phyloP scores from a whole-genome alignment of 1,140 invertebrate species.

The Orius insidiosus region DNA sequence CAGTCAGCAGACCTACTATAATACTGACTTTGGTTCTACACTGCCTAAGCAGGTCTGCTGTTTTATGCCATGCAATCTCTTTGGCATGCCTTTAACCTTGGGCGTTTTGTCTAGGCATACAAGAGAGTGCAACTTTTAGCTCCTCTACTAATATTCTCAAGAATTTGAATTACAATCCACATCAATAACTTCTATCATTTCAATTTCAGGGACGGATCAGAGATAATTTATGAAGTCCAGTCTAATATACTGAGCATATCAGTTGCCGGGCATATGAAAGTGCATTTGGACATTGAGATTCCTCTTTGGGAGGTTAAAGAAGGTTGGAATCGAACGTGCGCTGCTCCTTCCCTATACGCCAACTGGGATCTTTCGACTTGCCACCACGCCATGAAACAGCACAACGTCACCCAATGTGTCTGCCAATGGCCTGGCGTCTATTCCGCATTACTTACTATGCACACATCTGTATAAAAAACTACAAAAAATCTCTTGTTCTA shows the following conservation, averaged over 20 bases:
- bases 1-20: no score
- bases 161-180: not conserved
- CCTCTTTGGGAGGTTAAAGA: not conserved
- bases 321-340: conserved; percentile 17
- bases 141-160: not conserved
- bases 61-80: no score
- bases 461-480: conserved; percentile 5
- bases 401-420: conserved; percentile 12
- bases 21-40: no score
- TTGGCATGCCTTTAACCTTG: no score
- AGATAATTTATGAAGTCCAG: conserved; percentile 44
- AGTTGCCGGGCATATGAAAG: conserved; percentile 10
- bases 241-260: conserved; percentile 27
- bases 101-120: no score
- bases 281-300: conserved; percentile 4
- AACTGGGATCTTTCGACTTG: conserved; percentile 16
- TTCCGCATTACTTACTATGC: conserved; percentile 14
- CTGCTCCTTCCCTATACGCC: conserved; percentile 2
- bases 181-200: no score
- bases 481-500: no score
- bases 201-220: conserved; percentile 26
- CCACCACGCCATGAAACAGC: not conserved
- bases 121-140: conserved; percentile 9
- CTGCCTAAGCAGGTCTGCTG: no score
- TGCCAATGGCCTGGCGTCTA: conserved; percentile 15